A percentile compares a stretch with the other conserved stretches of the same genome.
Evolutionary conservation across 2,888 invertebrate species (phyloP).

Genomic region (Caenorhabditis sp.): DNA sequence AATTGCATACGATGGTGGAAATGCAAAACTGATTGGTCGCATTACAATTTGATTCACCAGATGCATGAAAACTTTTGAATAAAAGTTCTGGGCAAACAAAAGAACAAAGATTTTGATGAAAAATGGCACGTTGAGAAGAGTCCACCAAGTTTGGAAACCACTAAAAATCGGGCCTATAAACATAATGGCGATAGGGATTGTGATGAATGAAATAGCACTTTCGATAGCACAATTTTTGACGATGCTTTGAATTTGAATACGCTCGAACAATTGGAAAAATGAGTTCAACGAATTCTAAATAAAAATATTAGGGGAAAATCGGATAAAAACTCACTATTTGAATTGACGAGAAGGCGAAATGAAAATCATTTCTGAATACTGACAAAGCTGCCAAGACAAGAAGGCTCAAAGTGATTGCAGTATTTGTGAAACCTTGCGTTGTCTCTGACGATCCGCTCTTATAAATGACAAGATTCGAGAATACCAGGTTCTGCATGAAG

Average conservation of each 20-base stretch:
- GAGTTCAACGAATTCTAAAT: slow-evolving; percentile 23
- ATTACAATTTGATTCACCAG: slow-evolving; percentile 43
- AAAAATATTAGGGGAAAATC: background rate
- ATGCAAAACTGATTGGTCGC: slow-evolving; percentile 51
- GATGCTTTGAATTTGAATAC: background rate
- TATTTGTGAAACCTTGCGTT: slow-evolving; percentile 7
- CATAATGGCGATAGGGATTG: slow-evolving; percentile 8
- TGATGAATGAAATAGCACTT: slow-evolving; percentile 6
- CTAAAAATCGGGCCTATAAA: slow-evolving; percentile 27
- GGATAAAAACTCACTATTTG: slow-evolving; percentile 15
- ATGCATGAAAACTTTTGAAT: slow-evolving; percentile 29
- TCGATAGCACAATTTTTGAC: slow-evolving; percentile 14
- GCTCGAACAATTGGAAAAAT: slow-evolving; percentile 7
- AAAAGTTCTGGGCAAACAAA: slow-evolving; percentile 26
- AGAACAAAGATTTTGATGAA: slow-evolving; percentile 25
- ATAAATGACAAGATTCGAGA: slow-evolving; percentile 5
- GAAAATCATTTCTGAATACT: slow-evolving; percentile 30
- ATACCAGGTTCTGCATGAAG: slow-evolving; percentile 14
- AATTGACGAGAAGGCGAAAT: slow-evolving; percentile 12
- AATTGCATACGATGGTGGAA: slow-evolving; percentile 49
- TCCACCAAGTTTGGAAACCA: slow-evolving; percentile 40
- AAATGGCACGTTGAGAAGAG: slow-evolving; percentile 25
- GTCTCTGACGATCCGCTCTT: slow-evolving; percentile 10
- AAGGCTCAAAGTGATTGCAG: slow-evolving; percentile 8
- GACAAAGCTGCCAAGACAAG: slow-evolving; percentile 11